Percentiles rank a stretch among this genome's conserved stretches.
These are phyloP conservation scores for Theocolax elegans DNA, from an alignment of 1,140 invertebrate genomes.

Conservation along the genomic window DNA sequence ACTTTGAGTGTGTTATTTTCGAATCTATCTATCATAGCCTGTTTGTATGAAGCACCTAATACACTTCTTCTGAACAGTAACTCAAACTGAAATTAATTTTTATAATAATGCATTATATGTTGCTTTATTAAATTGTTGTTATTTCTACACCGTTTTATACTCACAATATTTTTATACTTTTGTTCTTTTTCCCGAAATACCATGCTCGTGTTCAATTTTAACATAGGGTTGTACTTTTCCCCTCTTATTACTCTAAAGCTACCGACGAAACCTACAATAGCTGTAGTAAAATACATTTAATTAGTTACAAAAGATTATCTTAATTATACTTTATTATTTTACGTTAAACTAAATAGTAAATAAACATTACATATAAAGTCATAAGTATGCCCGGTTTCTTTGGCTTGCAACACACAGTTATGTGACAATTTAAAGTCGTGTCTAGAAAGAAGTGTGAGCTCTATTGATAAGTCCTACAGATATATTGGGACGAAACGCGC, in stretches of 20 bases:
- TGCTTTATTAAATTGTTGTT: too few relatives aligned
- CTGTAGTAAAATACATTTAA: conserved; percentile 65
- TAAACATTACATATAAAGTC: too few relatives aligned
- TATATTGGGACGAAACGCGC: too few relatives aligned
- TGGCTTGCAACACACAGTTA: too few relatives aligned
- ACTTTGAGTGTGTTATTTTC: conserved; percentile 78
- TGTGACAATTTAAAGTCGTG: too few relatives aligned
- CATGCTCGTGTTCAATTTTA: conserved; percentile 68
- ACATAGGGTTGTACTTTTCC: conserved; percentile 73
- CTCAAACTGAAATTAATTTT: conserved; percentile 61
- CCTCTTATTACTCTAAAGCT: conserved; percentile 75
- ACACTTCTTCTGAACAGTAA: conserved; percentile 65
- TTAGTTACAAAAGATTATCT: neutral
- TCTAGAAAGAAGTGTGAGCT: too few relatives aligned
- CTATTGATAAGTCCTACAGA: too few relatives aligned
- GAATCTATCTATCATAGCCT: conserved; percentile 75
- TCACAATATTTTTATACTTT: conserved; percentile 73
- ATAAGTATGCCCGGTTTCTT: too few relatives aligned
- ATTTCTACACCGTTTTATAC: conserved; percentile 38
- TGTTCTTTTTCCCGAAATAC: conserved; percentile 71
- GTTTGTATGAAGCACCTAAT: conserved; percentile 73
- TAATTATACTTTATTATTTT: too few relatives aligned
- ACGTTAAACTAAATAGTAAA: too few relatives aligned
- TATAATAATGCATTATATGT: neutral
- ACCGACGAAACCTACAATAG: conserved; percentile 76